Conservation (phyloP, 2,888 invertebrate species). For the Eupithecia centaureata region DNA sequence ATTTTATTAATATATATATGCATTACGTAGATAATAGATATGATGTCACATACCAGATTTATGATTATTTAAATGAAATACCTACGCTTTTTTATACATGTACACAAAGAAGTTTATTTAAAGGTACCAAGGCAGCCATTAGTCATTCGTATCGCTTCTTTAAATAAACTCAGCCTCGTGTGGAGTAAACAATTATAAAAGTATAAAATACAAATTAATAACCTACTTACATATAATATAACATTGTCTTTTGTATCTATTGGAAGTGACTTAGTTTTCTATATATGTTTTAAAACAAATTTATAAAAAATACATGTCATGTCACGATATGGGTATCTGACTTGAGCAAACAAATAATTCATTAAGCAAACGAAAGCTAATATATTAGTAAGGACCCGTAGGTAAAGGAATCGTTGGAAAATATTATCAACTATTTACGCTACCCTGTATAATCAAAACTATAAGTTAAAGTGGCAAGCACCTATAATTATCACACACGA, state of each 20-base stretch:
- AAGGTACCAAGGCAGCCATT: neutral
- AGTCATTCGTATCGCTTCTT: neutral
- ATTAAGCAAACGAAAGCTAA: too few species aligned
- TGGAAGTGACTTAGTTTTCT: neutral
- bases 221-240: neutral
- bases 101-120: neutral
- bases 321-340: too few species aligned
- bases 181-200: slow-evolving; percentile 1
- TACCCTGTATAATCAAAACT: neutral
- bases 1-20: too few species aligned
- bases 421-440: too few species aligned
- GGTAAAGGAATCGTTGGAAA: too few species aligned
- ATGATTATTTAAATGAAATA: too few species aligned
- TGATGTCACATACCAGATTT: too few species aligned
- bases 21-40: too few species aligned
- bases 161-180: neutral
- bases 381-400: too few species aligned
- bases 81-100: neutral
- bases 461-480: neutral
- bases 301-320: too few species aligned
- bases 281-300: too few species aligned
- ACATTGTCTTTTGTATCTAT: neutral
- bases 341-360: too few species aligned
- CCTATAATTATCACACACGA: slow-evolving; percentile 16
- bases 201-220: neutral